A percentile compares a stretch with the other conserved stretches of the same genome.
Conservation (phyloP, 2,797 vertebrate genomes). For the Phoxinus dragarum region DNA sequence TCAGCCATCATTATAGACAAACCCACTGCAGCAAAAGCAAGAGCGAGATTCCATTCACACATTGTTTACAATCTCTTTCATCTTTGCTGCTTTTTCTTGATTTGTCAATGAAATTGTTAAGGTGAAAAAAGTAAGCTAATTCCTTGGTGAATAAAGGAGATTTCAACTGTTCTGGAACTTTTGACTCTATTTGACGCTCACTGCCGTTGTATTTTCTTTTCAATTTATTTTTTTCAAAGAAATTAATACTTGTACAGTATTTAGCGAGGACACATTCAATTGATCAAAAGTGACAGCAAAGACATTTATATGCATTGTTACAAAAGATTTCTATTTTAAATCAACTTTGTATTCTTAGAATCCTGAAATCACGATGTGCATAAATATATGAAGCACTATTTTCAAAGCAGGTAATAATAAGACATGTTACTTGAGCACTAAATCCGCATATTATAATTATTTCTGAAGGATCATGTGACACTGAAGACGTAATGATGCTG, state of each 20-base stretch:
- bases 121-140: neutral
- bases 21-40: constrained; percentile 29
- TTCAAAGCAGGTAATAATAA: neutral
- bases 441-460: neutral
- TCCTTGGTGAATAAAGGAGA: neutral
- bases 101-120: constrained; percentile 30
- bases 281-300: neutral
- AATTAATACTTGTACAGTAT: neutral
- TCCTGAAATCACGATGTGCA: neutral
- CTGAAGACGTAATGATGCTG: neutral
- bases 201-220: neutral
- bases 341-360: neutral
- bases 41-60: constrained; percentile 36
- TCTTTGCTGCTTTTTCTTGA: constrained; percentile 38
- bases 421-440: neutral
- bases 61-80: constrained; percentile 42
- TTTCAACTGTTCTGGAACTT: neutral
- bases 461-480: neutral
- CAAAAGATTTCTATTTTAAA: neutral
- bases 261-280: neutral
- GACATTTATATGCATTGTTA: neutral
- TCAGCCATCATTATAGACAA: constrained; percentile 57
- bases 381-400: neutral
- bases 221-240: neutral
- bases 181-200: neutral